Base-by-base conservation (phyloP, 2,797 vertebrate genomes). In the Sebastes trivittatus region DNA sequence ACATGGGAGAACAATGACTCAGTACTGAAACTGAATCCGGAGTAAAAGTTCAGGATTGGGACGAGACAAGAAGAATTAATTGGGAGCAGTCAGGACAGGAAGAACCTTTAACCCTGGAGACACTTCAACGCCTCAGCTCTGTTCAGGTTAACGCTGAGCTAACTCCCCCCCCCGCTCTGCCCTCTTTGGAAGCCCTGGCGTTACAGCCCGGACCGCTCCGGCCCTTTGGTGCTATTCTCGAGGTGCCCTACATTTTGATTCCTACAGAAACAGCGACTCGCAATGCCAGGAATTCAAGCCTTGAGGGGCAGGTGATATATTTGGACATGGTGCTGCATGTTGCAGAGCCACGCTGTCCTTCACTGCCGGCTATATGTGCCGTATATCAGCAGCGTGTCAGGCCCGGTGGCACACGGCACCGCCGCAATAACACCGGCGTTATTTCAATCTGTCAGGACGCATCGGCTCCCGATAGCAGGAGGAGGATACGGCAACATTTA, bases 271-370 rank as follows among this genome's bases (percentile, higher is more conserved):
- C 25, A 36, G 85, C 29, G 68, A 86, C 87, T 88, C 80, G 87
- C 84, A 92, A 92, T 90, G 87, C 82, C 91, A 92, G 87, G 90
- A 95, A 95, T 95, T 91, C 80, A 36, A 82, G 89, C 88, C 93
- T 79, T 29, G 69, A 86, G 89, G 93, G 84, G 55, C 52, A 38
- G 89, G 85, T 82, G 93, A 91, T 95, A 92, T 94, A 93, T 94
- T 90, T 93, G 94, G 91, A 93, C 87, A 66, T 61, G 81, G 90
- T 70, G 88, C 91, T 86, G 89, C 87, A 86, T 84, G 88, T 85
- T 88, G 77, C 77, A 46, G 38, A 64, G 73, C 61, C 20, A 58
- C 5, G 71, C 78, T 46, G 77, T 73, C 80, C 83, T 56, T 78
- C 62, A 70, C 78, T 54, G 55, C 7, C 6, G 59, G 55, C 27